These are phyloP conservation scores for Diuraphis noxia DNA, from an alignment of 1,140 invertebrate genomes.

Conservation along the genomic window DNA sequence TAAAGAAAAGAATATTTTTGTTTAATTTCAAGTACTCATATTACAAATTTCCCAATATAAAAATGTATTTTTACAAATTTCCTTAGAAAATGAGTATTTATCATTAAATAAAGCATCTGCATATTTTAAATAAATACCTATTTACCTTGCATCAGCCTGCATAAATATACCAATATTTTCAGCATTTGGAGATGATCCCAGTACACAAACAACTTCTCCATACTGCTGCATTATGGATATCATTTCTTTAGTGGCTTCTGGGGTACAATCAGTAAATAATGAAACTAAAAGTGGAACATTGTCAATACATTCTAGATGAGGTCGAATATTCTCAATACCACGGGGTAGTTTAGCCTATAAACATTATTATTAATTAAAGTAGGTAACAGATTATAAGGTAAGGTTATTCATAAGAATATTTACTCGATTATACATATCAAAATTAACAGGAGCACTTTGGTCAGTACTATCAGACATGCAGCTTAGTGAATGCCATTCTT, in stretches of 20 bases:
- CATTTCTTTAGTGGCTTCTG: constrained; percentile 85
- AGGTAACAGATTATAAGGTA: background rate
- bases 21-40: background rate
- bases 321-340: constrained; percentile 95
- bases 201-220: constrained; percentile 86
- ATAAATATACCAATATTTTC: constrained; percentile 90
- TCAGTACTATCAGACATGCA: constrained; percentile 62
- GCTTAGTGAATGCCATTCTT: constrained; percentile 56
- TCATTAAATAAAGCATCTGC: background rate
- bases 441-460: constrained; percentile 84
- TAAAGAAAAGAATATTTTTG: background rate
- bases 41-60: background rate
- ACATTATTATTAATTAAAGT: constrained; percentile 46
- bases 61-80: background rate
- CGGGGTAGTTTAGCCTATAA: constrained; percentile 86
- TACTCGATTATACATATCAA: constrained; percentile 89
- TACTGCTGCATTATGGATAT: constrained; percentile 95
- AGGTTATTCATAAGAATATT: constrained; percentile 57
- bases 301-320: constrained; percentile 92
- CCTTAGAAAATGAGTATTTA: background rate
- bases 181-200: constrained; percentile 84
- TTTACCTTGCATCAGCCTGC: constrained; percentile 88
- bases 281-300: constrained; percentile 96
- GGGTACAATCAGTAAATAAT: constrained; percentile 94
- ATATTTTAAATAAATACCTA: constrained; percentile 4